Percentiles rank a stretch among this genome's conserved stretches.
Conservation (phyloP, 2,888 invertebrate genomes). For the Leucozona laternaria region DNA sequence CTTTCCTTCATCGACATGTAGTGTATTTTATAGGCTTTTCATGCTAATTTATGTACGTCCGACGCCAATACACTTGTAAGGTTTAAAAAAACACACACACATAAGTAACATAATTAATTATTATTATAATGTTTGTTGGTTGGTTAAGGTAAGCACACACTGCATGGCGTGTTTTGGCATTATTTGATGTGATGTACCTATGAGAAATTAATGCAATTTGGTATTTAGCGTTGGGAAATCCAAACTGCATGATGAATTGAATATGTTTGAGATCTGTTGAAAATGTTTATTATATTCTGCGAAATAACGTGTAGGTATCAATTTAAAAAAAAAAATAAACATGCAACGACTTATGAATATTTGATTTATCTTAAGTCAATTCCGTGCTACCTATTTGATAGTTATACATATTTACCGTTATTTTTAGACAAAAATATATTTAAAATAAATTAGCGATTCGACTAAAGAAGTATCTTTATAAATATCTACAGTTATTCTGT, state of each 20-base stretch:
- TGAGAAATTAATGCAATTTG: conserved; percentile 1
- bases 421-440: background rate
- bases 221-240: background rate
- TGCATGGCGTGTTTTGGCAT: conserved; percentile 9
- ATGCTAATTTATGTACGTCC: background rate
- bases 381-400: background rate
- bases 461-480: background rate
- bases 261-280: background rate
- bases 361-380: background rate
- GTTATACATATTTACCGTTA: background rate
- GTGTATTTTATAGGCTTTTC: background rate
- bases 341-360: background rate
- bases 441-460: background rate
- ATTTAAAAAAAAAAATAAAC: background rate
- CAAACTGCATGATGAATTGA: background rate
- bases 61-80: background rate
- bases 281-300: background rate
- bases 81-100: background rate
- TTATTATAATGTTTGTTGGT: conserved; percentile 3
- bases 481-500: background rate
- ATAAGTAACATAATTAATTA: background rate
- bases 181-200: background rate
- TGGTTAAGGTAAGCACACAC: background rate
- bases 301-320: background rate
- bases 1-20: background rate